Evolutionary conservation across 2,797 vertebrate genomes (phyloP), one percentile per base, ranked within the genome.

Genomic region (Smutsia temminckii): DNA sequence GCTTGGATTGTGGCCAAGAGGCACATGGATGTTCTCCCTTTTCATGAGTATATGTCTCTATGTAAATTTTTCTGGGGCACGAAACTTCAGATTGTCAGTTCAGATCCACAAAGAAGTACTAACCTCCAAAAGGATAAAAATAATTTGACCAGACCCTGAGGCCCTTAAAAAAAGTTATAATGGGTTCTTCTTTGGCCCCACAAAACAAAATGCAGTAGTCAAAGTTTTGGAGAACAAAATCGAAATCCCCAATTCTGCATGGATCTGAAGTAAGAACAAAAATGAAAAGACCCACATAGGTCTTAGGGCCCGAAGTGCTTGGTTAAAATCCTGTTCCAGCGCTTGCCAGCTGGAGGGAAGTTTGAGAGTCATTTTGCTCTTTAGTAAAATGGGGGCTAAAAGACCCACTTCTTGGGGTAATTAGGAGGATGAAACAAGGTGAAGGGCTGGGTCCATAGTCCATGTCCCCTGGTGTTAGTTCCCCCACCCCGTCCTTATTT

Each of bases 71-170:
- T 75, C n/a, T 64, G 29, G 21, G 12, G 8, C 25, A 66, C n/a
- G 29, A 66, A 88, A 75, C 55, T 88, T 96, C 53, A 64, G 18
- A 49, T 53, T 74, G 46, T 80, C 80, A 66, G 37, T 72, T 61
- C 40, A 96, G 32, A 68, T 46, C 12, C 79, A 37, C 63, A 91
- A 85, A 53, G 40, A 74, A 61, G 79, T 66, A 6, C 53, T 61
- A 29, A 61, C 2, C 27, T 55, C 25, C 12, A 46, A 66, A 72
- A 42, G 9, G 20, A 90, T 88, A 51, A 64, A 75, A 91, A 40
- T 10, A 79, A 87, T 51, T 63, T 75, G 5, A 85, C 23, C 0
- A 51, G 21, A 57, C 23, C 3, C 34, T 72, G 14, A 74, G 57
- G 59, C 77, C 79, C 75, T 86, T 92, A 75, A 59, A 83, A 34